phyloP scores from a whole-genome alignment of 2,888 invertebrate species.

The Masnerella sp. region DNA sequence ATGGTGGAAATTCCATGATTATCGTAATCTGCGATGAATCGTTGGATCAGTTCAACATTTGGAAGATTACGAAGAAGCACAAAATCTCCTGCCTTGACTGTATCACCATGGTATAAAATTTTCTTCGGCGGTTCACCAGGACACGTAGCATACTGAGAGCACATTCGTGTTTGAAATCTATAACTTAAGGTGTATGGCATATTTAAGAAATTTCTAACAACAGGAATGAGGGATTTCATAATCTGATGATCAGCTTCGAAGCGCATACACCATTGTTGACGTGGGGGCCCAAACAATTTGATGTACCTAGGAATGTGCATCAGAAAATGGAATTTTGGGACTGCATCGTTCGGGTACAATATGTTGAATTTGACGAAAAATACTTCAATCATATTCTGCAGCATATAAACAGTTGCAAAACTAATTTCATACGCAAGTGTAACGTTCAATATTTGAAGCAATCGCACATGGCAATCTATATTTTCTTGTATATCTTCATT shows the following conservation, averaged over 20 bases:
- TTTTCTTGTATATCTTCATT: neutral
- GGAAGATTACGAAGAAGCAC: too few relatives aligned
- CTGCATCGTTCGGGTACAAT: conserved; percentile 27
- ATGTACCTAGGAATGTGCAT: conserved; percentile 37
- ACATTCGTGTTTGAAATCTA: conserved; percentile 40
- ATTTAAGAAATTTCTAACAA: conserved; percentile 54
- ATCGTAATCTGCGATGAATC: too few relatives aligned
- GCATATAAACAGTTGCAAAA: neutral
- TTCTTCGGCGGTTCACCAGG: neutral
- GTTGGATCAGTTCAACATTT: too few relatives aligned
- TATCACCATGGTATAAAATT: neutral
- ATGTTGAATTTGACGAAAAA: too few relatives aligned
- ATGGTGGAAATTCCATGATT: too few relatives aligned
- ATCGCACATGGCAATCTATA: neutral
- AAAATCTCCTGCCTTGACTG: too few relatives aligned
- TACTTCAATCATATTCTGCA: conserved; percentile 19
- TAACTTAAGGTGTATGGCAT: conserved; percentile 45
- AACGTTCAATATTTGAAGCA: neutral
- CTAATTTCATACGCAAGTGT: conserved; percentile 14
- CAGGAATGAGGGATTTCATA: conserved; percentile 50
- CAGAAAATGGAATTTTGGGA: conserved; percentile 44
- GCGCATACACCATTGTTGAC: conserved; percentile 45
- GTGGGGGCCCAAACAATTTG: conserved; percentile 40
- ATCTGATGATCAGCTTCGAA: conserved; percentile 57
- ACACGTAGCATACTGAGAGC: conserved; percentile 26